Evolutionary conservation across 2,113 vertebrate species (phyloP), one percentile per base, ranked within the genome.

Genomic region (Grallaria varia): DNA sequence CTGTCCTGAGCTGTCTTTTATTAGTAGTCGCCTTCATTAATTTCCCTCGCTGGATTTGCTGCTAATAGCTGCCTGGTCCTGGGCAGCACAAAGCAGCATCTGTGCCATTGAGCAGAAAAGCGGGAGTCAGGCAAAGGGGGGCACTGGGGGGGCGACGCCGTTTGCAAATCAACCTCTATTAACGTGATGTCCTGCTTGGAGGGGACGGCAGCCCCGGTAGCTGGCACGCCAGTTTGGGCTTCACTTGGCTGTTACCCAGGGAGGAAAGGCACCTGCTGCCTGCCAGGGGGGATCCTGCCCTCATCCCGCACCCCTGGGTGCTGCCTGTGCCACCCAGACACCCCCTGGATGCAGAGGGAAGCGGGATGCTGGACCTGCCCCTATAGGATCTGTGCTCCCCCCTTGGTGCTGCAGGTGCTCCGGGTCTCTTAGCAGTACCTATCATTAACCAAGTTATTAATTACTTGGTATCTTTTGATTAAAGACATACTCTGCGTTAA

Each of bases 1-100:
- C 97, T 96, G 96, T 98, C 97, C 97, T 97, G 98, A 97, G 97
- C 98, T 97, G 97, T 93, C 98, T 98, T 98, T 98, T 98, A 98
- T 98, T 98, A 97, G 97, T 82, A 95, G 96, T 97, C 90, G 97
- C 98, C 98, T 98, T 98, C 98, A 98, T 98, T 98, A 98, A 98
- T 98, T 98, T 98, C 96, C 97, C 97, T 98, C 97, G 96, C 97
- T 97, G 97, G 97, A 98, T 98, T 98, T 98, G 97, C 97, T 97
- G 97, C 97, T 98, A 98, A 98, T 98, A 98, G 98, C 97, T 90
- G 97, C 98, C 95, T 84, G 97, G 97, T 92, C 95, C 95, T 89
- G 92, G 96, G 91, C 96, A 96, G 97, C 97, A 98, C 97, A 98
- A 98, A 98, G 98, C 98, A 95, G 96, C 98, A 98, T 98, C 98